phyloP scores from a whole-genome alignment of 1,140 invertebrate species.

The Drosophila pallidifrons region DNA sequence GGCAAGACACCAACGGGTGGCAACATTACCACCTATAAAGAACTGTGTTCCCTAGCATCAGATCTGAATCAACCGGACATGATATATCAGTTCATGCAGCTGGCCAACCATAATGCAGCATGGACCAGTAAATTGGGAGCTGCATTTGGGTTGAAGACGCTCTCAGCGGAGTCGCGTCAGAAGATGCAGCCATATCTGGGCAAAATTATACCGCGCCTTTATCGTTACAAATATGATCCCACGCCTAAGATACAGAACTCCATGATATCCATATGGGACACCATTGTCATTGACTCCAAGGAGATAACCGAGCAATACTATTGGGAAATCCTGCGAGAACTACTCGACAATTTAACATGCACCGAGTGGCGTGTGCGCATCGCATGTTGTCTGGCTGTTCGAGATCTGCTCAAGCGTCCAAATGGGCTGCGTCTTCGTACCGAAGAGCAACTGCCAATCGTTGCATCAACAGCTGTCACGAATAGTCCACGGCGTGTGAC shows the following conservation, averaged over 20 bases:
- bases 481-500: constrained; percentile 13
- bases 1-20: constrained; percentile 93
- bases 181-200: constrained; percentile 93
- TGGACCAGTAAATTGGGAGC: constrained; percentile 98
- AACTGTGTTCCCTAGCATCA: constrained; percentile 96
- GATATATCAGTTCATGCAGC: constrained; percentile 97
- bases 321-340: constrained; percentile 93
- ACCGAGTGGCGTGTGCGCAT: constrained; percentile 95
- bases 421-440: constrained; percentile 80
- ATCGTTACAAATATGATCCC: constrained; percentile 96
- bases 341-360: constrained; percentile 92
- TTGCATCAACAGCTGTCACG: not conserved
- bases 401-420: constrained; percentile 90
- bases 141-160: constrained; percentile 95
- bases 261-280: constrained; percentile 96
- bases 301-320: constrained; percentile 95
- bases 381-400: constrained; percentile 94
- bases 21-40: constrained; percentile 96
- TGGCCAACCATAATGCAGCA: constrained; percentile 96
- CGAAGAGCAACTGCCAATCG: constrained; percentile 51
- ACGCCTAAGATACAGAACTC: constrained; percentile 95
- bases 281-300: constrained; percentile 93
- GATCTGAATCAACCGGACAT: constrained; percentile 97
- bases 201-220: constrained; percentile 95
- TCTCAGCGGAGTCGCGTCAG: constrained; percentile 92